phyloP scores from a whole-genome alignment of 1,140 invertebrate genomes.

The Drosophila aff. region DNA sequence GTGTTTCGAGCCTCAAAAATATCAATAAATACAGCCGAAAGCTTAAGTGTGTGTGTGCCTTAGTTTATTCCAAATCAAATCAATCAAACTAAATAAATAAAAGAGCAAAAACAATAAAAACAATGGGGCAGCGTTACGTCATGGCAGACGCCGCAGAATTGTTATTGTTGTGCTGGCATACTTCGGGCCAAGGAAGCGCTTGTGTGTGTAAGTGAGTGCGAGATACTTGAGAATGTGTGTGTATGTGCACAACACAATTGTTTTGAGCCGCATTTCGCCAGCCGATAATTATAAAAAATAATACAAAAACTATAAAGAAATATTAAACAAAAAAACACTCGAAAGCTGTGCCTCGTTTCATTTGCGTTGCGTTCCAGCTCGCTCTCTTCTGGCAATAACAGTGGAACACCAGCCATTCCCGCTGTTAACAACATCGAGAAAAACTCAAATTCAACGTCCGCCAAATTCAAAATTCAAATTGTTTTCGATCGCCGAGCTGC shows the following conservation, averaged over 20 bases:
- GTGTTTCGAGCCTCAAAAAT: constrained; percentile 23
- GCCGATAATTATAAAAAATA: constrained; percentile 44
- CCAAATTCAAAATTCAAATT: constrained; percentile 4
- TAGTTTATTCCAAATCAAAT: constrained; percentile 32
- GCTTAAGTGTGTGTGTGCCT: constrained; percentile 23
- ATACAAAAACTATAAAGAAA: constrained; percentile 11
- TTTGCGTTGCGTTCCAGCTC: constrained; percentile 10
- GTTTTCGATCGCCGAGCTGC: constrained; percentile 7
- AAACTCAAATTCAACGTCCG: constrained; percentile 5
- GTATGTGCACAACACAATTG: constrained; percentile 22
- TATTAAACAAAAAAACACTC: constrained; percentile 14
- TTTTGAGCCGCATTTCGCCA: constrained; percentile 33
- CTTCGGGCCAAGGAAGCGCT: constrained; percentile 8
- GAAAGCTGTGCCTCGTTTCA: constrained; percentile 14
- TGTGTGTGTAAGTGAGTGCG: neutral
- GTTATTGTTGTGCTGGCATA: constrained; percentile 53
- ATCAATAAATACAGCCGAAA: constrained; percentile 11
- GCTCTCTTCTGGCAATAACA: constrained; percentile 1
- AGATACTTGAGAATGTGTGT: constrained; percentile 15
- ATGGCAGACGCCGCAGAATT: constrained; percentile 35
- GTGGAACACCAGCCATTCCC: constrained; percentile 6
- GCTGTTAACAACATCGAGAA: neutral
- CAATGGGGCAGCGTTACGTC: constrained; percentile 36
- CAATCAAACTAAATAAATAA: constrained; percentile 42
- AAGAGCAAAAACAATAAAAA: constrained; percentile 17